Conservation (phyloP, 2,113 vertebrate species). For the Sebastes schlegelii region DNA sequence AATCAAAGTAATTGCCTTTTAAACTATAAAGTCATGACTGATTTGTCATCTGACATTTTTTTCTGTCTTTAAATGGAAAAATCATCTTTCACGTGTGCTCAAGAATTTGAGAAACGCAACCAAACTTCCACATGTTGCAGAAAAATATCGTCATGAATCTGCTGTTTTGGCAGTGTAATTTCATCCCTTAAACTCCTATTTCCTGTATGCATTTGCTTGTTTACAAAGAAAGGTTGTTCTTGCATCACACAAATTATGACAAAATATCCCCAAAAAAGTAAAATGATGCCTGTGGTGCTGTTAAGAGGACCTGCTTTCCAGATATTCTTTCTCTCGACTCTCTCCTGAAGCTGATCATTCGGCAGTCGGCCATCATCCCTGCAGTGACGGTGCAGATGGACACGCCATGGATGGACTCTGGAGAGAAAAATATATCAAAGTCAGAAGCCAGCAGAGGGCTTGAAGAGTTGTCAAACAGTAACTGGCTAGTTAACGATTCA, state of each 20-base stretch:
- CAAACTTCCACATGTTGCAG: not conserved
- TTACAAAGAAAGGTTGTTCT: not conserved
- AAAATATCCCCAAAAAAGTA: not conserved
- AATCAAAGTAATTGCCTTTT: not conserved
- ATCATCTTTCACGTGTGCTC: not conserved
- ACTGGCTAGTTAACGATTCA: not conserved
- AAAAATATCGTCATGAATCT: not conserved
- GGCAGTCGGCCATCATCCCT: conserved; percentile 83
- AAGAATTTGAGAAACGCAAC: not conserved
- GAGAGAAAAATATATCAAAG: conserved; percentile 33
- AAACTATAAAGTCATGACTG: no score
- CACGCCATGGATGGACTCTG: conserved; percentile 87
- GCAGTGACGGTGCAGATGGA: conserved; percentile 83
- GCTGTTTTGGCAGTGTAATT: not conserved
- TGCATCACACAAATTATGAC: not conserved
- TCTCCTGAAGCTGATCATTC: conserved; percentile 76
- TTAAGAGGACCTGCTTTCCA: conserved; percentile 66
- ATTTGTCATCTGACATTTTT: not conserved
- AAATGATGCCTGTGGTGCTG: not conserved
- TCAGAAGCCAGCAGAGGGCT: not conserved
- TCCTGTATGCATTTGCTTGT: not conserved
- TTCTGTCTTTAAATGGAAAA: not conserved
- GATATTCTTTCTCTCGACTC: conserved; percentile 47
- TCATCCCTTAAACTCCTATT: not conserved
- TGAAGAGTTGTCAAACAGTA: not conserved